These are phyloP conservation scores for Acipenser ruthenus DNA, from an alignment of 2,797 vertebrate genomes.

Conservation along the genomic window DNA sequence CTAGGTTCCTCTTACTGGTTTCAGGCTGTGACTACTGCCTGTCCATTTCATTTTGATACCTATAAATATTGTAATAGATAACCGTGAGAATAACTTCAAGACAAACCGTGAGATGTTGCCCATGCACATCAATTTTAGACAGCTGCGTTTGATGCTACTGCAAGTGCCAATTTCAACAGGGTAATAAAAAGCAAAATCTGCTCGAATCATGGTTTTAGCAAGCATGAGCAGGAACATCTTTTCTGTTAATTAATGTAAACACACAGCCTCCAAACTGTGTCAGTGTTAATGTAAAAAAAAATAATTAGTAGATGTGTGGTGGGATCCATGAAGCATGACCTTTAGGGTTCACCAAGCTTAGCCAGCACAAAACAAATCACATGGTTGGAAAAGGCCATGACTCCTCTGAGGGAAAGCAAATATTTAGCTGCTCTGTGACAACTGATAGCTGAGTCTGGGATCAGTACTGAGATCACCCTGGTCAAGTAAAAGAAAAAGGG, in stretches of 20 bases:
- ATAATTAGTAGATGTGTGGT: conserved; percentile 9
- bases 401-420: neutral
- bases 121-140: neutral
- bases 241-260: conserved; percentile 46
- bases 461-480: too few species aligned
- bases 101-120: too few species aligned
- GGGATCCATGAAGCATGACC: conserved; percentile 19
- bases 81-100: too few species aligned
- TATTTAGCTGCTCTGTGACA: neutral
- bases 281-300: neutral
- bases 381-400: neutral
- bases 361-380: conserved; percentile 13
- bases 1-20: too few species aligned
- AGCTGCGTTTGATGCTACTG: neutral
- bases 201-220: conserved; percentile 21
- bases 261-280: conserved; percentile 16
- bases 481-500: too few species aligned
- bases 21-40: too few species aligned
- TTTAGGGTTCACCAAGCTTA: conserved; percentile 15
- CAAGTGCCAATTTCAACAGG: neutral
- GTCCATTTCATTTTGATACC: too few species aligned
- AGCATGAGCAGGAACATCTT: conserved; percentile 35
- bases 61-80: too few species aligned
- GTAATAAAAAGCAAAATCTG: neutral
- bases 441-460: too few species aligned